Evolutionary conservation across 2,888 invertebrate genomes (phyloP), one percentile per base, ranked within the genome.

Genomic region (Drosophila recens): DNA sequence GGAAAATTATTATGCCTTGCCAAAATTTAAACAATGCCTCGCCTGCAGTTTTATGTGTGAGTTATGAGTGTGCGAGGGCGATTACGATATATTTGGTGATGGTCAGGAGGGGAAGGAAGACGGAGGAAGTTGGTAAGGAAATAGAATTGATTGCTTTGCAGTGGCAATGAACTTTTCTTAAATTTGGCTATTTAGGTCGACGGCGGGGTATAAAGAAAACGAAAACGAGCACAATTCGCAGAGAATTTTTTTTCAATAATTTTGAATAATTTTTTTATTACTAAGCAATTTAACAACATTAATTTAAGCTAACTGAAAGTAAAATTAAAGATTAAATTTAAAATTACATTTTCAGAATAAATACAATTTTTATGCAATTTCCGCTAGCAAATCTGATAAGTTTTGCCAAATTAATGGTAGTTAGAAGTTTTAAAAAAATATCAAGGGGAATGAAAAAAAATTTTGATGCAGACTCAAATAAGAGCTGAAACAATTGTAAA

Each of bases 11-110:
- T 62, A 69, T 85, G 68, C 72, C 69, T 67, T 82, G 89, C 83
- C 89, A 88, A 90, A 84, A 90, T 80, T 90, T 82, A 74, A 90
- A 88, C 90, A 84, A 84, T 70, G 80, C 63, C 68, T 58, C 67
- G 67, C 66, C 84, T 71, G 62, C 67, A 70, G n/a, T 36, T 42
- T 13, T 42, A 13, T 23, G 34, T 74, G 79, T 81, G 79, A 84
- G 48, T 81, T 84, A 84, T 80, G 66, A 48, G 40, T 57, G 38
- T 51, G 86, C 59, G 75, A 51, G 52, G 63, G 78, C 72, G 67
- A 40, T 10, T 17, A 17, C 17, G 17, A 17, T 17, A 17, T 17
- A 17, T 1, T 1, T 17, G 17, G 17, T 17, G 17, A 17, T 17
- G 17, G 17, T 17, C 17, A 17, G 2, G 15, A 27, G 11, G 53